Conservation (phyloP, 2,797 vertebrate species). For the Gymnothorax javanicus region DNA sequence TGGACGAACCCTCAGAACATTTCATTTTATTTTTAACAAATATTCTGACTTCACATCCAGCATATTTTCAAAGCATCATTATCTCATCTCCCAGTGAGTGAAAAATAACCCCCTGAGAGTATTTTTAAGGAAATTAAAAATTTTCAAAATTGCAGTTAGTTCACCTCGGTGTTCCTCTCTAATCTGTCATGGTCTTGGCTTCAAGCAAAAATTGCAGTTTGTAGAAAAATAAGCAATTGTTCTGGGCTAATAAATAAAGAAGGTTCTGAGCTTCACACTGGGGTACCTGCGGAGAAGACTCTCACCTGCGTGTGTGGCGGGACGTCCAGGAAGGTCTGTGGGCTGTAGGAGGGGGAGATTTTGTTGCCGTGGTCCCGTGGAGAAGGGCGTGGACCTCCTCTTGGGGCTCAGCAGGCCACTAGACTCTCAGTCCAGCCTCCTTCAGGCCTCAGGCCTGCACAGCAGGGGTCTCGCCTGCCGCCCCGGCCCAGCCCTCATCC, state of each 20-base stretch:
- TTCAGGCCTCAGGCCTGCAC: constrained; percentile 53
- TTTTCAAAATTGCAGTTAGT: not conserved
- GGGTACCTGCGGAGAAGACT: constrained; percentile 3
- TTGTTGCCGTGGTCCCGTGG: constrained; percentile 43
- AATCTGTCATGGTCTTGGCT: not conserved
- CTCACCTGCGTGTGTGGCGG: constrained; percentile 24
- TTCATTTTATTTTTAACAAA: not conserved
- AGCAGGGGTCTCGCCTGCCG: constrained; percentile 49
- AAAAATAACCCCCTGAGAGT: not conserved
- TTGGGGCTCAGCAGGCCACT: constrained; percentile 59
- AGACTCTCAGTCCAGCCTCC: constrained; percentile 58
- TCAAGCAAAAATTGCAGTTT: not conserved
- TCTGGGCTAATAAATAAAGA: not conserved
- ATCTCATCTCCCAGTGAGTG: not conserved
- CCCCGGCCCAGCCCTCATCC: constrained; percentile 44
- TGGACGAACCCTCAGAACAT: not conserved
- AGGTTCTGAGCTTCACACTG: not conserved
- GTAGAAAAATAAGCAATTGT: not conserved
- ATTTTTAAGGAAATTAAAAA: not conserved
- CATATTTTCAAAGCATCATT: not conserved
- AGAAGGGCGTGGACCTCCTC: constrained; percentile 57
- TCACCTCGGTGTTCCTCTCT: not conserved
- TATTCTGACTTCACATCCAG: not conserved
- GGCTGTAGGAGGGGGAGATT: constrained; percentile 35
- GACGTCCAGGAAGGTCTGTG: constrained; percentile 24